Conservation (phyloP, 2,113 vertebrate genomes). For the Morone saxatilis region DNA sequence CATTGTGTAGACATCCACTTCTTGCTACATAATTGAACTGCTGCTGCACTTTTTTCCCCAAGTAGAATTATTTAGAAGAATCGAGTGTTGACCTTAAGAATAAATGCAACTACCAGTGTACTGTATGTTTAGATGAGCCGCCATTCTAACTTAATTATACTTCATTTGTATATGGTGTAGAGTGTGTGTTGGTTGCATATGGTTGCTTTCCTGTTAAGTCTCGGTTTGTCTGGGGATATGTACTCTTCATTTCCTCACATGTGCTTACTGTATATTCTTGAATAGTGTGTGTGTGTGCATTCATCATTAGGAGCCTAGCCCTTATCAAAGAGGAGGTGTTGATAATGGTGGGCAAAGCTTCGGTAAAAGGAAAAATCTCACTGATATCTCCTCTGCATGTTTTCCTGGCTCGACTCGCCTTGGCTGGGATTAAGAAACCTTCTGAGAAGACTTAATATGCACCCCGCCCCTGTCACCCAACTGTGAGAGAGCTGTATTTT, state of each 20-base stretch:
- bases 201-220: neutral
- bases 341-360: constrained; percentile 35
- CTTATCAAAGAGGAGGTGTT: constrained; percentile 42
- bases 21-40: neutral
- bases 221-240: neutral
- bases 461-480: constrained; percentile 38
- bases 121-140: neutral
- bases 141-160: neutral
- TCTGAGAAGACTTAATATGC: constrained; percentile 57
- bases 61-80: neutral
- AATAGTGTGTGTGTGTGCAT: neutral
- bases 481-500: constrained; percentile 39
- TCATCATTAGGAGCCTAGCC: constrained; percentile 27
- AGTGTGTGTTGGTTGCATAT: neutral
- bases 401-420: constrained; percentile 43
- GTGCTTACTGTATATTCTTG: neutral
- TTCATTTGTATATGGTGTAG: neutral
- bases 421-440: constrained; percentile 61
- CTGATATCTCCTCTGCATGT: constrained; percentile 31
- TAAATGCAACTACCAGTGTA: neutral
- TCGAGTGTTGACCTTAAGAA: neutral
- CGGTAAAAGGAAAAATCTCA: constrained; percentile 19
- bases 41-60: neutral
- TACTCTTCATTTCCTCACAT: neutral
- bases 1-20: neutral